Percentiles rank a stretch among this genome's conserved stretches.
phyloP scores from a whole-genome alignment of 2,797 vertebrate genomes.

The Amniataba percoides region DNA sequence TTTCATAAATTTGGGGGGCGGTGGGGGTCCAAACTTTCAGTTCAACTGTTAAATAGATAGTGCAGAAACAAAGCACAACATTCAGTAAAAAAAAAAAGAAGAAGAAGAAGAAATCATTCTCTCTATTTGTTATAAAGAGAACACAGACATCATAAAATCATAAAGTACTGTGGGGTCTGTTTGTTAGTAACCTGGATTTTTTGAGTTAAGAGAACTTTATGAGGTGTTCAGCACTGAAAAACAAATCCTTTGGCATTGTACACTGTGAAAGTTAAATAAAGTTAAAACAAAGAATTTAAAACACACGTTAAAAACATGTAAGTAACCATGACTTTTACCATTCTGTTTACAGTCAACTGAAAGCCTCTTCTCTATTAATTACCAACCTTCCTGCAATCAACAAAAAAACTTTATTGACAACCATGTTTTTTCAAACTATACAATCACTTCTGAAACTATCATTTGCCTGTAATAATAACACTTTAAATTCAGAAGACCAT shows the following conservation, averaged over 20 bases:
- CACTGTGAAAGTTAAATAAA: slow-evolving; percentile 82
- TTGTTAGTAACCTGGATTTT: slow-evolving; percentile 57
- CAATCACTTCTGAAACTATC: slow-evolving; percentile 34
- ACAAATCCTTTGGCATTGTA: slow-evolving; percentile 92
- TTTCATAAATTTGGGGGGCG: slow-evolving; percentile 18
- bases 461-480: slow-evolving; percentile 34
- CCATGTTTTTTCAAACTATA: slow-evolving; percentile 40
- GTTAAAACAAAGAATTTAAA: slow-evolving; percentile 66
- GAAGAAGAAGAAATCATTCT: slow-evolving; percentile 38
- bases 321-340: slow-evolving; percentile 27
- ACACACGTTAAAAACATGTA: slow-evolving; percentile 53
- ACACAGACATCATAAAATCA: slow-evolving; percentile 39
- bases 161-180: slow-evolving; percentile 16
- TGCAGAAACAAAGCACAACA: slow-evolving; percentile 63
- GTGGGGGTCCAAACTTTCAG: slow-evolving; percentile 70
- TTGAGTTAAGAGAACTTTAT: slow-evolving; percentile 33
- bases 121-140: slow-evolving; percentile 28
- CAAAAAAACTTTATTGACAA: slow-evolving; percentile 35
- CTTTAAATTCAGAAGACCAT: slow-evolving; percentile 51
- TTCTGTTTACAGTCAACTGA: slow-evolving; percentile 28
- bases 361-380: slow-evolving; percentile 23
- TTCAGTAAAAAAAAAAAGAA: slow-evolving; percentile 48
- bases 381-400: slow-evolving; percentile 39
- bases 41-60: slow-evolving; percentile 78
- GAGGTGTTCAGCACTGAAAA: slow-evolving; percentile 69